Conservation (phyloP, 2,888 invertebrate genomes). For the Troilus luridus region DNA sequence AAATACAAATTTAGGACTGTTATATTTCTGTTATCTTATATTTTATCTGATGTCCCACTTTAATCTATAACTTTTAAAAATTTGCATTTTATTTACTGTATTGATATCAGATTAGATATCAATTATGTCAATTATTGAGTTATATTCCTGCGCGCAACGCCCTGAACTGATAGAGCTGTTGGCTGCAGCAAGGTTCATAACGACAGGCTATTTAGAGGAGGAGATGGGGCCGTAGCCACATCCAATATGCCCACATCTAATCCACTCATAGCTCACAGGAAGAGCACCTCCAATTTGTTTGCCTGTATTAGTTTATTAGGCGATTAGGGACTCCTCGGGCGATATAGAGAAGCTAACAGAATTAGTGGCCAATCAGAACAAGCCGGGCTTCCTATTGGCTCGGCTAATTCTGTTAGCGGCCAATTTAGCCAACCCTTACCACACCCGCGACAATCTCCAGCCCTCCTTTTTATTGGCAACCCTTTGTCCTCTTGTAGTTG, state of each 20-base stretch:
- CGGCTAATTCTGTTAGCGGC: conserved; percentile 37
- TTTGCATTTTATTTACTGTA: too few relatives aligned
- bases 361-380: conserved; percentile 41
- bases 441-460: background rate
- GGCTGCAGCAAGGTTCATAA: background rate
- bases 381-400: conserved; percentile 1
- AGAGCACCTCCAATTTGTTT: conserved; percentile 23
- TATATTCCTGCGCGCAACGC: background rate
- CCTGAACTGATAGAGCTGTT: background rate
- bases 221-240: conserved; percentile 4
- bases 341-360: conserved; percentile 20
- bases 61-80: too few relatives aligned
- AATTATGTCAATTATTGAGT: too few relatives aligned
- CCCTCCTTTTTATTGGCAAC: conserved; percentile 9
- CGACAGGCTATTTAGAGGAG: background rate
- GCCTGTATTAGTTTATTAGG: conserved; percentile 34
- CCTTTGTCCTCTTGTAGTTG: background rate
- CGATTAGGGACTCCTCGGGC: conserved; percentile 23
- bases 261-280: conserved; percentile 20
- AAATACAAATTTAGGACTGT: too few relatives aligned
- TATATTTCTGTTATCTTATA: too few relatives aligned
- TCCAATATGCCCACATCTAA: conserved; percentile 7
- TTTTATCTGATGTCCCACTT: too few relatives aligned
- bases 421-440: conserved; percentile 34
- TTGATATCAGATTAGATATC: too few relatives aligned